Conservation (phyloP, 2,113 vertebrate genomes). For the Hystrix cristata region DNA sequence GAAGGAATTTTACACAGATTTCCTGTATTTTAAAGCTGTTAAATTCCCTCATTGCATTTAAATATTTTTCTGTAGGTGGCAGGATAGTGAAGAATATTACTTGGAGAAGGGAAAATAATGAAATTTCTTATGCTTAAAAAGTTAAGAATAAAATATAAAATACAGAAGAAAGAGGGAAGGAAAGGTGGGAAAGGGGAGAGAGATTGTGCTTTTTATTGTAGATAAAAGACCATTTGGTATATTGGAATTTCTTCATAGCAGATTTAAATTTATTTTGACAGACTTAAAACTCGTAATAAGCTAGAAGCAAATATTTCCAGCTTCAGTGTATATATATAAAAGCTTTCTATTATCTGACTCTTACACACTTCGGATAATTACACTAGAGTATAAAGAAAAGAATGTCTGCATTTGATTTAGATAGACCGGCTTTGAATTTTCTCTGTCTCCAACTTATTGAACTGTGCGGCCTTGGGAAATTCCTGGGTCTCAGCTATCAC, state of each 20-base stretch:
- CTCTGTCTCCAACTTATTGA: neutral
- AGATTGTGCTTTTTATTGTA: neutral
- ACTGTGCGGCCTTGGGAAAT: neutral
- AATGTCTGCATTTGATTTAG: neutral
- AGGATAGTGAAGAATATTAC: neutral
- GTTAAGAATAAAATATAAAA: neutral
- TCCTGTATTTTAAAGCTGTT: neutral
- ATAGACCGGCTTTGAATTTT: neutral
- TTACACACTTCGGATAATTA: neutral
- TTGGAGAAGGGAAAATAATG: neutral
- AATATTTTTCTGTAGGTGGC: neutral
- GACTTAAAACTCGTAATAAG: neutral
- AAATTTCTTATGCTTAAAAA: neutral
- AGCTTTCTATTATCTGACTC: neutral
- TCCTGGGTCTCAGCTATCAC: neutral
- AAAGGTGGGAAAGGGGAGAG: no score
- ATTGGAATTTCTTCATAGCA: neutral
- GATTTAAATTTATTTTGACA: neutral
- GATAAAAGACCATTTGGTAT: neutral
- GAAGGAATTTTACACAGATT: neutral
- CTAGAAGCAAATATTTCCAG: neutral
- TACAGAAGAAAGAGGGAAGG: neutral
- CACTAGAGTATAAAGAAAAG: neutral
- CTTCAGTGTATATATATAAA: neutral
- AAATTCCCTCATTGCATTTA: neutral